These are phyloP conservation scores for Pseudococcus viburni DNA, from an alignment of 2,888 invertebrate genomes.

Conservation along the genomic window DNA sequence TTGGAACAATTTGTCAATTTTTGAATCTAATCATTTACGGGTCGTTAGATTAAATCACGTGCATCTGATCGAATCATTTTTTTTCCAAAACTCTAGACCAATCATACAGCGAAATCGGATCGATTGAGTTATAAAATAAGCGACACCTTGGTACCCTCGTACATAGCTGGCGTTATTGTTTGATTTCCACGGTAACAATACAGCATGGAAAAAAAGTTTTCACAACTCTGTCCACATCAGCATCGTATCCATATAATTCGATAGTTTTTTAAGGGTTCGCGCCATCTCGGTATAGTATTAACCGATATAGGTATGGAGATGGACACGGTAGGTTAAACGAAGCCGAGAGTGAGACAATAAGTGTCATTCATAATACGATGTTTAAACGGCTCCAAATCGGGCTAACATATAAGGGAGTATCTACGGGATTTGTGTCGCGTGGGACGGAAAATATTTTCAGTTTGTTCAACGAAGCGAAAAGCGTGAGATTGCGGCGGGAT, in stretches of 20 bases:
- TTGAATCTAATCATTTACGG: too few relatives aligned
- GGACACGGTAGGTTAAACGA: constrained; percentile 65
- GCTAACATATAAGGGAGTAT: constrained; percentile 58
- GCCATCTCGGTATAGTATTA: constrained; percentile 38
- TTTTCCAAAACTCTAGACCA: too few relatives aligned
- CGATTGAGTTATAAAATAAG: too few relatives aligned
- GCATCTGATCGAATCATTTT: too few relatives aligned
- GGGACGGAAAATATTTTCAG: constrained; percentile 66
- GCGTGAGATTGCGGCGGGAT: constrained; percentile 67
- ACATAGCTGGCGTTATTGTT: too few relatives aligned
- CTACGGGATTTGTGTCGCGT: constrained; percentile 65
- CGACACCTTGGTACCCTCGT: too few relatives aligned
- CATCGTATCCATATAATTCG: background rate
- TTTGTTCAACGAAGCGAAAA: constrained; percentile 66
- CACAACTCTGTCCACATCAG: too few relatives aligned
- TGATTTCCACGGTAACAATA: too few relatives aligned
- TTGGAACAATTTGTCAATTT: too few relatives aligned
- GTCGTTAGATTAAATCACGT: too few relatives aligned
- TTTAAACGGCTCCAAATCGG: constrained; percentile 60
- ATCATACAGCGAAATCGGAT: too few relatives aligned
- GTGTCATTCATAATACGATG: constrained; percentile 66
- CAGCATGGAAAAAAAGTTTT: too few relatives aligned
- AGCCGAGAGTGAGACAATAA: constrained; percentile 65
- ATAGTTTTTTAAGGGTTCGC: constrained; percentile 50
- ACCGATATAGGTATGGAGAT: constrained; percentile 64